Evolutionary conservation across 1,140 invertebrate genomes (phyloP), one percentile per base, ranked within the genome.

Genomic region (Formica selysi): DNA sequence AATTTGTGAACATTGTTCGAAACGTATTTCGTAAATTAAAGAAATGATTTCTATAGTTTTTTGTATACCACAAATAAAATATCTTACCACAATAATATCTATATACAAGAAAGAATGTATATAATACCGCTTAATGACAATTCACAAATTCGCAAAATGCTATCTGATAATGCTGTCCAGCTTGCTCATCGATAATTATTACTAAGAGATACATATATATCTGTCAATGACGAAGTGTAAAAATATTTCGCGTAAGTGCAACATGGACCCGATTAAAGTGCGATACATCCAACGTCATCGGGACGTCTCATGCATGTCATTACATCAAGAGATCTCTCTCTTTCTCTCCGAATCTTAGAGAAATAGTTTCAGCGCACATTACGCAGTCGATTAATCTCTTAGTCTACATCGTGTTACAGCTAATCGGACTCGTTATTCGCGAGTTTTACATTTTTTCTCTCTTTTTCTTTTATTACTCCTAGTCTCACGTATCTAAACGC

Each of bases 221-320:
- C 29, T 22, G 70, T 51, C 48, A 38, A 76, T 65, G 41, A 64
- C 36, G 16, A 59, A 48, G 54, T 74, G 29, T n/a, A 57, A 74
- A 83, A 48, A 48, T 74, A 74, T 83, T n/a, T 73, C 38, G 54
- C 32, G 3, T 62, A 79, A 78, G 54, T 76, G 76, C 51, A 84
- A 87, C 87, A 78, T 87, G 88, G 87, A 90, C 88, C 88, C 87
- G 68, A 62, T 89, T 86, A 44, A 86, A 59, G 78, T 81, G 76
- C 65, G 78, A 65, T 64, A 74, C 64, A 74, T 26, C 11, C 68
- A 76, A 51, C 54, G 36, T 36, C 38, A 1, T 57, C 59, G 22
- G 7, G 36, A 85, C 19, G 22, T 76, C 22, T 68, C 44, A 44
- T 65, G 29, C 65, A 51, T 29, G 13, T 64, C n/a, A 19, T 54